phyloP scores from a whole-genome alignment of 2,113 vertebrate species.

The Cheilinus undulatus region DNA sequence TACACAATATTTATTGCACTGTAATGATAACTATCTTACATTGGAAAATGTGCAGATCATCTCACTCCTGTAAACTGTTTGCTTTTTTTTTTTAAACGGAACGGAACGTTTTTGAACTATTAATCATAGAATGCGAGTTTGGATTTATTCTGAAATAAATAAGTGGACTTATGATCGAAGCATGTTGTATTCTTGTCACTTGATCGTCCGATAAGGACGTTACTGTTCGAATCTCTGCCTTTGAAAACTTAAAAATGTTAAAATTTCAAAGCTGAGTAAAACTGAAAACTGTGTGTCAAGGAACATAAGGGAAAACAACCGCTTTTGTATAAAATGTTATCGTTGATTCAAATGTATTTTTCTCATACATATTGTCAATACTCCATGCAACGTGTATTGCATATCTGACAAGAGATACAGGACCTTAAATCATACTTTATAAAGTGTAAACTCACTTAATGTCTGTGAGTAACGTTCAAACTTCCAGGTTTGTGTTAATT shows the following conservation, averaged over 20 bases:
- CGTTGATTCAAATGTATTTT: no score
- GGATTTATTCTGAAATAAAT: slow-evolving; percentile 45
- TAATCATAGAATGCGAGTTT: slow-evolving; percentile 6
- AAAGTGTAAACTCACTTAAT: not conserved
- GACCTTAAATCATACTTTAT: not conserved
- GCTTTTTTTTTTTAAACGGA: slow-evolving; percentile 8
- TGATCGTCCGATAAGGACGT: no score
- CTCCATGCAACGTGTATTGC: not conserved
- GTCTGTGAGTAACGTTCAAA: no score
- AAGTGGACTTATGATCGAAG: not conserved
- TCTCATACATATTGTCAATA: not conserved
- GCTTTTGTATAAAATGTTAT: not conserved
- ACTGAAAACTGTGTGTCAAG: no score
- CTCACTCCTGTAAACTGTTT: slow-evolving; percentile 9
- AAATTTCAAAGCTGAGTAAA: not conserved
- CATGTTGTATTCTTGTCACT: not conserved
- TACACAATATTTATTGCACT: slow-evolving; percentile 50
- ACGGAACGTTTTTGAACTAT: slow-evolving; percentile 1
- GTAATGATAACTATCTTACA: slow-evolving; percentile 38
- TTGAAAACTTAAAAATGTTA: no score
- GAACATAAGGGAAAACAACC: not conserved
- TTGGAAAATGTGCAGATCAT: slow-evolving; percentile 9
- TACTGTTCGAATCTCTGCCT: no score
- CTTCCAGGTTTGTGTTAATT: no score
- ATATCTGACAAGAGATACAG: no score